Evolutionary conservation across 2,797 vertebrate genomes (phyloP), one percentile per base, ranked within the genome.

Genomic region (Epinephelus coioides): DNA sequence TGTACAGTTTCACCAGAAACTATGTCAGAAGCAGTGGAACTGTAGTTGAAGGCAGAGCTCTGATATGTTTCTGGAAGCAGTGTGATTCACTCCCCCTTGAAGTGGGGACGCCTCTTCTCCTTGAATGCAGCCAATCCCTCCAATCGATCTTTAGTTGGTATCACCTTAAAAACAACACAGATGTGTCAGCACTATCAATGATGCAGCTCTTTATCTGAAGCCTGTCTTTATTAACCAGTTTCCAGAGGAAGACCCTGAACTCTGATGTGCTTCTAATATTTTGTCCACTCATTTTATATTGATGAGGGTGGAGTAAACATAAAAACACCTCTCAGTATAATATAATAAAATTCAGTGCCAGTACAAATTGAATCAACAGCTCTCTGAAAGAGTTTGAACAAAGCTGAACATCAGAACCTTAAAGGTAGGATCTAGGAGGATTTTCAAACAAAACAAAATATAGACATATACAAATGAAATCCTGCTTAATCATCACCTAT

Each of bases 41-140:
- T 76, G 82, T 23, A 70, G 62, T 57, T 61, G 84, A 84, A 86
- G 79, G 83, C 85, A 77, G 72, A 30, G 25, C 47, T 61, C 49
- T 21, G 44, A 27, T 21, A 64, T 5, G 61, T 40, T 65, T 78
- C 63, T 34, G 51, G 50, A 18, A 3, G 14, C 0, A 23, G 8
- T 0, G 18, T 0, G 63, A 21, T n/a, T 95, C 97, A 99, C 87
- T 99, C 98, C 79, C 98, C 98, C 88, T 97, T 98, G 87, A 79
- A 99, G 59, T 93, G 94, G 84, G 98, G 98, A 67, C 94, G 90
- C 76, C 98, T 95, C 90, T 99, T 99, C 92, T 99, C 98, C 91
- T 97, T 99, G 95, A 99, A 99, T 0, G 98, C 98, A 84, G 96
- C 91, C 90, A 99, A 95, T 84, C 98, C 98, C 95, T 99, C 98